Conservation (phyloP, 2,797 vertebrate species). For the Megaceryle alcyon region DNA sequence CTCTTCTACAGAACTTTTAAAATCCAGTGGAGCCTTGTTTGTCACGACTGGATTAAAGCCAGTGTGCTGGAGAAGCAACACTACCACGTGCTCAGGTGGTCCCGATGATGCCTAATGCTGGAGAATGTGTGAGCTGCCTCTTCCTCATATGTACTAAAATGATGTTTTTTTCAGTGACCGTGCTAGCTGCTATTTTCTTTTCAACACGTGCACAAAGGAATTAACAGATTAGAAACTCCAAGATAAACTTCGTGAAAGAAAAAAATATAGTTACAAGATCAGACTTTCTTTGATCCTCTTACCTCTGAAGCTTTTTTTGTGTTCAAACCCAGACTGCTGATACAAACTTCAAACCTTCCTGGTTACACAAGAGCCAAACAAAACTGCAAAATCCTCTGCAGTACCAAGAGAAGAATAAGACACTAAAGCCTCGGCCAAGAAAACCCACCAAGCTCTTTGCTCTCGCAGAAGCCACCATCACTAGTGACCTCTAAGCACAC, state of each 20-base stretch:
- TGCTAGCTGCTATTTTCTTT: neutral
- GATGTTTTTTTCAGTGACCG: neutral
- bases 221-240: neutral
- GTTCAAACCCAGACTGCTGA: neutral
- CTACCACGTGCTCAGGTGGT: neutral
- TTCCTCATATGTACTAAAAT: neutral
- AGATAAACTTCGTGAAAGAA: neutral
- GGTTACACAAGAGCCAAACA: neutral
- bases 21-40: neutral
- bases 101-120: accelerated
- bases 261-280: neutral
- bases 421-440: neutral
- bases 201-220: neutral
- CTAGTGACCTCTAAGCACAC: neutral
- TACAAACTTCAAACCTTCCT: neutral
- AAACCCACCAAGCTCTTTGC: neutral
- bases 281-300: neutral
- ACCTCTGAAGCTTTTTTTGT: neutral
- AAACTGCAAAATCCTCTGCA: neutral
- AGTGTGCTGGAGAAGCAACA: neutral
- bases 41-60: neutral
- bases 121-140: neutral
- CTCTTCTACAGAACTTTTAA: neutral
- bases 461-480: neutral
- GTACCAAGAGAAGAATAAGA: neutral